phyloP scores from a whole-genome alignment of 92 coral and sea anemone species.

The Porites rus region DNA sequence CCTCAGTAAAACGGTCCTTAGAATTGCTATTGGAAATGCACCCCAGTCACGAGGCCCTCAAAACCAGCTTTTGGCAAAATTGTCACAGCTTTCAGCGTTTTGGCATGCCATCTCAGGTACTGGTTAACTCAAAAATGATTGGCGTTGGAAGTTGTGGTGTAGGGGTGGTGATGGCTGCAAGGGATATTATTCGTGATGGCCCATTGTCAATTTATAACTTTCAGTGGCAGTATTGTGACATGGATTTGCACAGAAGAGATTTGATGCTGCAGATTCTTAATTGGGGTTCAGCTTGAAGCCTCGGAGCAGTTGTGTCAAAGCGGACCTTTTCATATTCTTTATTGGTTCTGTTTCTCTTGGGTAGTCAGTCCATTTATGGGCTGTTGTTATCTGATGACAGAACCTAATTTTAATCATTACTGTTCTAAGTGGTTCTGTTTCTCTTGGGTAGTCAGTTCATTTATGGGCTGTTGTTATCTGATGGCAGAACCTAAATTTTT shows the following conservation, averaged over 20 bases:
- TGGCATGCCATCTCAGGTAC: conserved; percentile 58
- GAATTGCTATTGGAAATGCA: conserved; percentile 23
- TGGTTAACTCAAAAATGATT: conserved; percentile 32
- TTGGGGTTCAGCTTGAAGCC: conserved; percentile 16
- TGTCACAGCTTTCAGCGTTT: conserved; percentile 26
- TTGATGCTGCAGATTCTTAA: conserved; percentile 47
- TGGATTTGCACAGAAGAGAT: conserved; percentile 39
- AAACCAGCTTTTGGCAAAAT: conserved; percentile 43
- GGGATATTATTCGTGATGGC: conserved; percentile 12
- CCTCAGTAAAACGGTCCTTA: conserved; percentile 18
- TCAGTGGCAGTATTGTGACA: conserved; percentile 38
- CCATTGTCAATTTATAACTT: conserved; percentile 16
- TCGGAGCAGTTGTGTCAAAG: not conserved
- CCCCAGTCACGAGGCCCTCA: conserved; percentile 33
- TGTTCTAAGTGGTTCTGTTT: conserved; percentile 4
- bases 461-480: no score
- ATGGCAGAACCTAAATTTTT: no score
- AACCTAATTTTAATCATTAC: not conserved
- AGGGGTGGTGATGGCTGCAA: conserved; percentile 57
- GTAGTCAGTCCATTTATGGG: no score
- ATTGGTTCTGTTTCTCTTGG: no score
- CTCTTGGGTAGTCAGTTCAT: not conserved
- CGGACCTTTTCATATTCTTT: not conserved
- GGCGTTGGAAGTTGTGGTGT: conserved; percentile 52
- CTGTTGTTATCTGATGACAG: no score